Evolutionary conservation across 2,888 invertebrate genomes (phyloP).

Genomic region (Acleris sparsana): DNA sequence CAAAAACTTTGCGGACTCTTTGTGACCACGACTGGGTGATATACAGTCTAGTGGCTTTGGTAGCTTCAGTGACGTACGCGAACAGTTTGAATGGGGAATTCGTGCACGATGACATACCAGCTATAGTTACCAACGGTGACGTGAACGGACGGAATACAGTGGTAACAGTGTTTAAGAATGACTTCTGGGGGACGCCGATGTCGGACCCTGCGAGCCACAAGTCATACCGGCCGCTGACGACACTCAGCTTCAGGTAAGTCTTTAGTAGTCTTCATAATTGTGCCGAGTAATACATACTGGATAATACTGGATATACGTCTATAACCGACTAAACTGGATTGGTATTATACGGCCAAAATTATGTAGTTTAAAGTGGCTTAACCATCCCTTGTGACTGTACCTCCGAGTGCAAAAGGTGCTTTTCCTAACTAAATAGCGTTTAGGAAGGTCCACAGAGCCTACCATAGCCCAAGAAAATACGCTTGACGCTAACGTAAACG

Average conservation of each 20-base stretch:
- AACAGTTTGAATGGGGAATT: constrained; percentile 91
- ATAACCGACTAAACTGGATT: too few species aligned
- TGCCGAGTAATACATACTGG: too few species aligned
- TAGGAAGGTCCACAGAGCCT: too few species aligned
- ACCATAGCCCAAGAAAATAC: too few species aligned
- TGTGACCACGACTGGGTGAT: constrained; percentile 83
- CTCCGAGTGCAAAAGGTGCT: too few species aligned
- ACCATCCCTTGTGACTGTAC: too few species aligned
- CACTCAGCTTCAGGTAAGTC: constrained; percentile 92
- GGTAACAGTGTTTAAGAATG: constrained; percentile 87
- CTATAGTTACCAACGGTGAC: constrained; percentile 91
- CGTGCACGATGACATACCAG: constrained; percentile 94
- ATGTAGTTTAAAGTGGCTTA: too few species aligned
- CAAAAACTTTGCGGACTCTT: constrained; percentile 59
- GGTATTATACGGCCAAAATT: too few species aligned
- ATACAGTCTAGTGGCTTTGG: constrained; percentile 85
- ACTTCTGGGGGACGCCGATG: constrained; percentile 96
- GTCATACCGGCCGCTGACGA: constrained; percentile 93
- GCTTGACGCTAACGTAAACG: too few species aligned
- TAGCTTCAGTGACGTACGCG: constrained; percentile 87
- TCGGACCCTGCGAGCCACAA: constrained; percentile 92
- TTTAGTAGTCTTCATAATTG: too few species aligned
- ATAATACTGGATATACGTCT: too few species aligned
- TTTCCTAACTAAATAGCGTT: too few species aligned
- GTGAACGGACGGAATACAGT: constrained; percentile 87